Base-by-base conservation (phyloP, 2,888 invertebrate genomes). In the Xylota segnis region DNA sequence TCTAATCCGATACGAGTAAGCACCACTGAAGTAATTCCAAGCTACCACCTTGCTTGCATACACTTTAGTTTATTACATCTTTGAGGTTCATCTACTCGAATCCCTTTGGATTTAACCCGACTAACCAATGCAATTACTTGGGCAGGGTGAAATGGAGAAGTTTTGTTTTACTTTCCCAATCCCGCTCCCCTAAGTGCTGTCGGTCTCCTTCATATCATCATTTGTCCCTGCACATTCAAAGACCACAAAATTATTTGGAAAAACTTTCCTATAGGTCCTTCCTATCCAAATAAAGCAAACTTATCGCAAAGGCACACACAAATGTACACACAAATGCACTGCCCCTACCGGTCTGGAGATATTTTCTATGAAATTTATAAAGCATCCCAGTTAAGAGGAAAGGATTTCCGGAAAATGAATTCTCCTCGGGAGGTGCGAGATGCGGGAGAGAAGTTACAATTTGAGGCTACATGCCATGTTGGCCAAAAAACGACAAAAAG, bases 181-280 rank as follows among this genome's bases (percentile, higher is more conserved):
- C 14, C 12, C 12, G 12, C 23, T 37, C 16, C n/a, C 0, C 10
- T 1, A 0, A 12, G 4, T 4, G 2, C 40, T 9, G 9, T 32
- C 10, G 5, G 7, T 6, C 16, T 5, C 10, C 4, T 32, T 32
- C 16, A 54, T 54, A n/a, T 14, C 7, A 29, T 61, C 50, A 43
- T 43, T 43, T 43, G 37, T 45, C 54, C 18, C 37, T 66, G 27
- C 47, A 56, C 45, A 66, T 47, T 65, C 12, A 29, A 40, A 66
- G 47, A 58, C 65, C 65, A 16, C 12, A 66, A 37, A 58, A 40
- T 56, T 76, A 10, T 76, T 54, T 32, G 29, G 54, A 18, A 56
- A 65, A 76, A 76, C 65, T 66, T 65, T 65, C 27, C 32, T 34
- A 37, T 63, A 50, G 12, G 10, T 10, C 4, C 37, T 37, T 4